A percentile compares a stretch with the other conserved stretches of the same genome.
Evolutionary conservation across 2,888 invertebrate genomes (phyloP).

Genomic region (Axea sp.): DNA sequence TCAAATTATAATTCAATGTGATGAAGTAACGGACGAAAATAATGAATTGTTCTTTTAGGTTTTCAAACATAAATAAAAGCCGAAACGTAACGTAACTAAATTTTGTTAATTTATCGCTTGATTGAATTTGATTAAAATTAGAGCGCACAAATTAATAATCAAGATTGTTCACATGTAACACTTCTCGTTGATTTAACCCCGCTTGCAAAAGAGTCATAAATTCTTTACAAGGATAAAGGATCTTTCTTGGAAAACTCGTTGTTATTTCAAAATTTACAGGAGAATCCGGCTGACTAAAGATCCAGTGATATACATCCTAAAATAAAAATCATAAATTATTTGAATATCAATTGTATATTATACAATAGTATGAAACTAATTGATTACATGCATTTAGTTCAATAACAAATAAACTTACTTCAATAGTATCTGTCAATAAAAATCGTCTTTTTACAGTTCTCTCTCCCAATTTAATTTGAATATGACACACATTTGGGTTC

Average conservation of each 20-base stretch:
- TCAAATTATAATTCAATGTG: not conserved
- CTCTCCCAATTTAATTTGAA: constrained; percentile 95
- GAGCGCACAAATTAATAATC: constrained; percentile 82
- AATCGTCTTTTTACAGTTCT: constrained; percentile 93
- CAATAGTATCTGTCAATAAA: constrained; percentile 87
- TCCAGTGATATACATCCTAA: constrained; percentile 95
- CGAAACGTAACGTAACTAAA: constrained; percentile 15
- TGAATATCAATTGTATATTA: too few relatives aligned
- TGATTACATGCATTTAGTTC: too few relatives aligned
- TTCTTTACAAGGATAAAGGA: constrained; percentile 82
- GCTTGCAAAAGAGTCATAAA: constrained; percentile 85
- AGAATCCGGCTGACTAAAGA: constrained; percentile 96
- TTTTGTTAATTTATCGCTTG: constrained; percentile 8
- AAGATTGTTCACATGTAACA: constrained; percentile 95
- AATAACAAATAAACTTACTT: constrained; percentile 86
- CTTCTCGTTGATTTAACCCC: constrained; percentile 93
- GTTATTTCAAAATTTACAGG: constrained; percentile 97
- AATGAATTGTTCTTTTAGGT: not conserved
- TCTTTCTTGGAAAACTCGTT: constrained; percentile 95
- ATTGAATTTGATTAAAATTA: constrained; percentile 28
- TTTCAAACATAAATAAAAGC: constrained; percentile 2
- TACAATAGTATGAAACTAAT: too few relatives aligned
- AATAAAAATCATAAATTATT: not conserved
- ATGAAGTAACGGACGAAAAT: not conserved
- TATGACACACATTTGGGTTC: constrained; percentile 86